Conservation (phyloP, 2,797 vertebrate species). For the Nyctalus aviator region DNA sequence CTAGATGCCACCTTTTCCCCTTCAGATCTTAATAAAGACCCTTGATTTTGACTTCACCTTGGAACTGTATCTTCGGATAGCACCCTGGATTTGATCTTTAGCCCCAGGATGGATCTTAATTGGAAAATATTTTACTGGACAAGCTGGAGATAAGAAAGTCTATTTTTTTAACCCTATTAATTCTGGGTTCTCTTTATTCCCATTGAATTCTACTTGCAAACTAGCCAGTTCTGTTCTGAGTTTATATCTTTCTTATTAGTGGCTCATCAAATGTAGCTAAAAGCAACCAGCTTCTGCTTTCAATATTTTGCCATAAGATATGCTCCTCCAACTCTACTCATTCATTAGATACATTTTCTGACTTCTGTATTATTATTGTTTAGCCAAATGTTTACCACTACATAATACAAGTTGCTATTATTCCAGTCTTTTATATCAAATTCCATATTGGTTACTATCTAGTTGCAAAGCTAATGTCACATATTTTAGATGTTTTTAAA, state of each 20-base stretch:
- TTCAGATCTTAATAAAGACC: slow-evolving; percentile 30
- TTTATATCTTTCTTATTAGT: slow-evolving; percentile 37
- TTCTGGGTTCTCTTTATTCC: slow-evolving; percentile 29
- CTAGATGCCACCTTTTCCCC: neutral
- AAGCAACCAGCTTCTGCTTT: slow-evolving; percentile 25
- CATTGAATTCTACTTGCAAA: slow-evolving; percentile 24
- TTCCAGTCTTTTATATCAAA: slow-evolving; percentile 12
- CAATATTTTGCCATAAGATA: neutral
- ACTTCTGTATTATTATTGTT: slow-evolving; percentile 35
- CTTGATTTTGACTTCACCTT: slow-evolving; percentile 2
- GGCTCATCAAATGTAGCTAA: slow-evolving; percentile 30
- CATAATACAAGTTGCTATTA: slow-evolving; percentile 28
- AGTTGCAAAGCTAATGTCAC: neutral
- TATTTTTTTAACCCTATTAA: slow-evolving; percentile 29
- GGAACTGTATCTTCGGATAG: neutral
- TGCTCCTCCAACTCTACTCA: neutral
- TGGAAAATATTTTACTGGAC: slow-evolving; percentile 59
- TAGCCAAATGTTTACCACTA: slow-evolving; percentile 16
- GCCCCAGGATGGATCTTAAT: slow-evolving; percentile 5
- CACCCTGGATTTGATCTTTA: slow-evolving; percentile 24
- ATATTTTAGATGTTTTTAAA: neutral
- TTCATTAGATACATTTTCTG: slow-evolving; percentile 25
- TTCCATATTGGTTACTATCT: slow-evolving; percentile 17
- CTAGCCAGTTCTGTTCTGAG: slow-evolving; percentile 9
- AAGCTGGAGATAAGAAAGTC: slow-evolving; percentile 31